Conservation (phyloP, 2,797 vertebrate species). For the Poecile montanus region DNA sequence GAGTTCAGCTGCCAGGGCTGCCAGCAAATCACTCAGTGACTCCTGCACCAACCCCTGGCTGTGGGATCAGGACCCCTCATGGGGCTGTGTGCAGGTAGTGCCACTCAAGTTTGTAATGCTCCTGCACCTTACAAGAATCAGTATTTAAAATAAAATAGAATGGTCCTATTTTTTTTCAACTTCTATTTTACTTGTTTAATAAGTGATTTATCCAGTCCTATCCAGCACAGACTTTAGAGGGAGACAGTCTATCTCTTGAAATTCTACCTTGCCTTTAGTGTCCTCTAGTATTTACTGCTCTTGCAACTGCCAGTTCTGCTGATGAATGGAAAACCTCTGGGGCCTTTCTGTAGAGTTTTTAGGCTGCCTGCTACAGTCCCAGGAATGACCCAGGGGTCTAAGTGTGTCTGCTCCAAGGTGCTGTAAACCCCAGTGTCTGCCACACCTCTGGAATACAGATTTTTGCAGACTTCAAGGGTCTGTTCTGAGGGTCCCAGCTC, state of each 20-base stretch:
- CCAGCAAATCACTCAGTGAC: not conserved
- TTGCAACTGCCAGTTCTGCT: not conserved
- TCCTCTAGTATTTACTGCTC: not conserved
- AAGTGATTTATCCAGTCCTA: not conserved
- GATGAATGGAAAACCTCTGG: not conserved
- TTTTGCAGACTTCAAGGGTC: not conserved
- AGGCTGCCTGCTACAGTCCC: not conserved
- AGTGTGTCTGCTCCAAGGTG: not conserved
- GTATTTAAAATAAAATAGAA: not conserved
- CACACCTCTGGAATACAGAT: not conserved
- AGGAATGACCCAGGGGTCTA: not conserved
- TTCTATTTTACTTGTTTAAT: not conserved
- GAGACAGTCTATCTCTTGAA: not conserved
- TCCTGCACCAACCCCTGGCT: rapidly evolving
- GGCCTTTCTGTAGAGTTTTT: not conserved
- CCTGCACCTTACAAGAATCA: not conserved
- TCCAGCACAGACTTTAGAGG: not conserved
- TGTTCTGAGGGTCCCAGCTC: not conserved
- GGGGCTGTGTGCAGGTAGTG: not conserved
- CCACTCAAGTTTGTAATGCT: not conserved
- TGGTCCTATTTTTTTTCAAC: not conserved
- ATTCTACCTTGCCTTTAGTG: not conserved
- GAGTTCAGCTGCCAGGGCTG: not conserved
- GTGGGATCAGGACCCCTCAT: not conserved
- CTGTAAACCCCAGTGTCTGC: not conserved